Conservation (phyloP, 2,113 vertebrate genomes). For the Callipepla californica region DNA sequence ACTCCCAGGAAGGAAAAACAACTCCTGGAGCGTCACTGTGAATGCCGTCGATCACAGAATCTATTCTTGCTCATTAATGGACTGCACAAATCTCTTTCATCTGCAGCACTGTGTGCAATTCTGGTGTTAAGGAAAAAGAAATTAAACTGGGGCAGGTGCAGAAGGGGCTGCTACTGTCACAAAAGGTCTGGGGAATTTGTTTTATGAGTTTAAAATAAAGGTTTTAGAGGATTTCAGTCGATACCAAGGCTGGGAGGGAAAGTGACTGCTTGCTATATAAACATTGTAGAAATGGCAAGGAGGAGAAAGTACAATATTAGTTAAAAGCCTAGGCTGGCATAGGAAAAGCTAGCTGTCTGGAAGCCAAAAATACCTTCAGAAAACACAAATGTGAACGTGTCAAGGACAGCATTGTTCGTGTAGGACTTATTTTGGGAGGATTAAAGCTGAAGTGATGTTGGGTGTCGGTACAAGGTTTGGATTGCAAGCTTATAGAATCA, state of each 20-base stretch:
- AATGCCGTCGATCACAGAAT: fast-evolving
- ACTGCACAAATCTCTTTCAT: not conserved
- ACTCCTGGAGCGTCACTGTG: not conserved
- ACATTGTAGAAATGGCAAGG: not conserved
- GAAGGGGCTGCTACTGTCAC: not conserved
- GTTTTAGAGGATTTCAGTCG: not conserved
- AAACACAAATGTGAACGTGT: not conserved
- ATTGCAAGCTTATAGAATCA: not conserved
- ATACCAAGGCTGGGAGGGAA: not conserved
- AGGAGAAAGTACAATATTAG: not conserved
- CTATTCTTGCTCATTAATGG: not conserved
- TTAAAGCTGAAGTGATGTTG: not conserved
- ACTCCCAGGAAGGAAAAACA: not conserved
- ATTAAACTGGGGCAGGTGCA: not conserved
- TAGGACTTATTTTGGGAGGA: not conserved
- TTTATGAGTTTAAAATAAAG: not conserved
- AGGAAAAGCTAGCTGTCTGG: not conserved
- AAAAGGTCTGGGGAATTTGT: not conserved
- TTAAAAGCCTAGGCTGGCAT: not conserved
- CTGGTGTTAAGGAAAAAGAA: not conserved
- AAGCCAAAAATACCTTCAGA: not conserved
- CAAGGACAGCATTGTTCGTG: fast-evolving
- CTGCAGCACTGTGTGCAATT: not conserved
- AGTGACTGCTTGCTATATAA: not conserved
- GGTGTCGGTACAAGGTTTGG: not conserved